A percentile compares a stretch with the other conserved stretches of the same genome.
Conservation (phyloP, 92 coral and sea anemone genomes). For the Porites divaricata region DNA sequence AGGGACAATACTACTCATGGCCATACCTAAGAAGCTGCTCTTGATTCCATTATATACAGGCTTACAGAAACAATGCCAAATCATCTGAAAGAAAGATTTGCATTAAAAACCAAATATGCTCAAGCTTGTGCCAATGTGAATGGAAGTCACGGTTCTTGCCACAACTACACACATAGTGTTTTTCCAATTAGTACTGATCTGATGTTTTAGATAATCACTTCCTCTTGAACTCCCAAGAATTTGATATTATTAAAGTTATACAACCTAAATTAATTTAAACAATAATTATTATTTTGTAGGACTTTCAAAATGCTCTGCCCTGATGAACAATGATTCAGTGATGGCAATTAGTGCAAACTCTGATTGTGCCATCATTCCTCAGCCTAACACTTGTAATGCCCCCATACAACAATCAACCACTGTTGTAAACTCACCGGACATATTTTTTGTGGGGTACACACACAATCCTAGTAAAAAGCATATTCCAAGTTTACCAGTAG, state of each 20-base stretch:
- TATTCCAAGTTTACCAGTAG: background rate
- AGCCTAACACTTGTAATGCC: no score
- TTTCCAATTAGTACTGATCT: no score
- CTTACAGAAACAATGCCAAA: conserved; percentile 26
- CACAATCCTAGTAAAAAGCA: background rate
- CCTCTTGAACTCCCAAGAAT: background rate
- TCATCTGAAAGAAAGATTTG: conserved; percentile 9
- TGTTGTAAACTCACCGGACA: background rate
- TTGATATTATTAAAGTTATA: conserved; percentile 37
- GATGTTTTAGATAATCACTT: background rate
- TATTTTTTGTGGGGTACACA: conserved; percentile 2
- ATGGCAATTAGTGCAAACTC: no score
- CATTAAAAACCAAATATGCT: conserved; percentile 29
- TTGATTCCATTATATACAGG: conserved; percentile 36
- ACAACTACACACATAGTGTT: no score
- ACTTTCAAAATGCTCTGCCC: conserved; percentile 27
- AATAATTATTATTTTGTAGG: conserved; percentile 14
- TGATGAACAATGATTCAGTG: background rate
- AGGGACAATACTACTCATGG: conserved; percentile 39
- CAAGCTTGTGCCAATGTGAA: conserved; percentile 3
- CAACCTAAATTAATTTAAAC: conserved; percentile 22
- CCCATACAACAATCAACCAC: background rate
- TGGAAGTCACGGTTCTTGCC: background rate
- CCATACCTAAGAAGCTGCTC: conserved; percentile 46
- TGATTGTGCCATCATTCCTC: no score